These are phyloP conservation scores for Melitaea athalia DNA, from an alignment of 2,888 invertebrate species.

Conservation along the genomic window DNA sequence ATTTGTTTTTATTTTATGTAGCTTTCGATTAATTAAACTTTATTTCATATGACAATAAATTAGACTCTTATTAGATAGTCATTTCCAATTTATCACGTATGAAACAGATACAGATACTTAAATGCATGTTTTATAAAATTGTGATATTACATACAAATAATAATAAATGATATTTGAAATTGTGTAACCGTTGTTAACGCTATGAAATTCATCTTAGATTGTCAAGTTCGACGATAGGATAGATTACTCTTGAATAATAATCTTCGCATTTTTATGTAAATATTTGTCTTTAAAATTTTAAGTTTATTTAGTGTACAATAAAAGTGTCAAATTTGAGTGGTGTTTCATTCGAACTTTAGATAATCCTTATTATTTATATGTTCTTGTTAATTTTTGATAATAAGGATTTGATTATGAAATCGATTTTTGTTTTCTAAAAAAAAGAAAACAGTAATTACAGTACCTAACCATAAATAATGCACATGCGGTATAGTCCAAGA, in stretches of 20 bases:
- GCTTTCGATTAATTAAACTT: not conserved
- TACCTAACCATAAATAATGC: too few species aligned
- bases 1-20: not conserved
- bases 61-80: not conserved
- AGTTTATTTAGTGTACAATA: slow-evolving; percentile 20
- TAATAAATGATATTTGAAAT: slow-evolving; percentile 1
- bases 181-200: not conserved
- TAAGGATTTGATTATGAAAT: too few species aligned
- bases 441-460: too few species aligned
- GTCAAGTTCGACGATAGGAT: not conserved
- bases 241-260: slow-evolving; percentile 6
- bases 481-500: too few species aligned
- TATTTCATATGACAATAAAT: slow-evolving; percentile 9
- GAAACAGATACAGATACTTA: not conserved
- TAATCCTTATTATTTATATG: too few species aligned
- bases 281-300: slow-evolving; percentile 22
- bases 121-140: slow-evolving; percentile 10
- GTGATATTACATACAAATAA: slow-evolving; percentile 8
- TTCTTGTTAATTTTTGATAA: too few species aligned
- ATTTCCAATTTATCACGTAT: not conserved
- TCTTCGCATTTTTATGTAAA: slow-evolving; percentile 24
- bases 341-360: slow-evolving; percentile 28
- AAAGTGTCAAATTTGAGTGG: slow-evolving; percentile 25
- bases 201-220: not conserved
- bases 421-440: too few species aligned